Conservation (phyloP, 2,888 invertebrate genomes). For the Nycteola revayana region DNA sequence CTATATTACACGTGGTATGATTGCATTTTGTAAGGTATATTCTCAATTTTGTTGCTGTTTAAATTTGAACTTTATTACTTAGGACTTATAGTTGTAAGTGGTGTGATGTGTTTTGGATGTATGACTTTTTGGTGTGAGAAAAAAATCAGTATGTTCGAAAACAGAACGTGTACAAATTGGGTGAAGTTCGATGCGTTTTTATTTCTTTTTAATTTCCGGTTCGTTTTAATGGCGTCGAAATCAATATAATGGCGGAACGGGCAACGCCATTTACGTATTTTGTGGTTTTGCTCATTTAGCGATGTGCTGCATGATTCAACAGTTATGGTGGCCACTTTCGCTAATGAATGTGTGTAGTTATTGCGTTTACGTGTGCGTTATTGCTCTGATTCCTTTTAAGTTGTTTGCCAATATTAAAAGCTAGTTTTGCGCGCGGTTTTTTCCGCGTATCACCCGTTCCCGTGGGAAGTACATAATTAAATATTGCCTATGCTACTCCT, state of each 20-base stretch:
- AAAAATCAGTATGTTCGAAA: conserved; percentile 61
- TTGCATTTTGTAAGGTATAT: conserved; percentile 37
- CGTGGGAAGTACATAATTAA: too few relatives aligned
- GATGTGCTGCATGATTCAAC: conserved; percentile 57
- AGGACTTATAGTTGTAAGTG: neutral
- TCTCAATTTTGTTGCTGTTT: too few relatives aligned
- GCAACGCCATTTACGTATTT: conserved; percentile 72
- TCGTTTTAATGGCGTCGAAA: conserved; percentile 80
- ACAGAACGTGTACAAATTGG: conserved; percentile 77
- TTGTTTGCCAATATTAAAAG: too few relatives aligned
- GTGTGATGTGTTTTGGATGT: neutral
- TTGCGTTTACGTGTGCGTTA: conserved; percentile 36
- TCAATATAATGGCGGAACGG: conserved; percentile 77
- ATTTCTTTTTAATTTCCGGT: conserved; percentile 81
- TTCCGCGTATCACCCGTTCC: too few relatives aligned
- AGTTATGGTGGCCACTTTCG: conserved; percentile 39
- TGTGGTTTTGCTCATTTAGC: conserved; percentile 78
- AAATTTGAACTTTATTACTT: too few relatives aligned
- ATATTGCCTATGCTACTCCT: too few relatives aligned
- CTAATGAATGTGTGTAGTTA: conserved; percentile 58
- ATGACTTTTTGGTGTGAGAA: conserved; percentile 40
- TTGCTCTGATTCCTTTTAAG: too few relatives aligned
- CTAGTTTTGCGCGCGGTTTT: too few relatives aligned
- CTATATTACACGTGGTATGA: conserved; percentile 51
- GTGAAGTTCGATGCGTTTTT: conserved; percentile 76